A percentile compares a stretch with the other conserved stretches of the same genome.
Evolutionary conservation across 2,888 invertebrate species (phyloP).

Genomic region (Sminthurides aquaticus): DNA sequence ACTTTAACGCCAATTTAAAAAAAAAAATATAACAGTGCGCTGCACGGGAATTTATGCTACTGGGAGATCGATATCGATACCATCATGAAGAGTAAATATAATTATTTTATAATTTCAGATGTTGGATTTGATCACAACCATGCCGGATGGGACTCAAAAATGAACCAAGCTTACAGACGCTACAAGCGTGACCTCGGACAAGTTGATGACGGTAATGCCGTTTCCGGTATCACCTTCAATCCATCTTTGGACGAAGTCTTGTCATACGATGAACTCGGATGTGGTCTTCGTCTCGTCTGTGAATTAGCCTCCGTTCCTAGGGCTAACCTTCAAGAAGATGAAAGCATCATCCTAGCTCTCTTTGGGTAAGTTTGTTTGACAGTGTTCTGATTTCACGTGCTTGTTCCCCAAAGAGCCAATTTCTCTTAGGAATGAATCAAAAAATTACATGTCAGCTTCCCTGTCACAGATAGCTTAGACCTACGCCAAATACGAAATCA

Average conservation of each 20-base stretch:
- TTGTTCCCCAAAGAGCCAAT: too few relatives aligned
- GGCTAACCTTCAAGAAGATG: constrained; percentile 29
- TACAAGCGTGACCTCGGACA: background rate
- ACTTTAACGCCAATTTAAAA: background rate
- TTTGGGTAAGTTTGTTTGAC: constrained; percentile 34
- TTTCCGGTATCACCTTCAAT: constrained; percentile 12
- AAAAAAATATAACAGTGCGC: too few relatives aligned
- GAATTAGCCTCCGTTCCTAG: constrained; percentile 29
- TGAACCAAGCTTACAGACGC: background rate
- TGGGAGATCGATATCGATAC: too few relatives aligned
- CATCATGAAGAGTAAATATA: too few relatives aligned
- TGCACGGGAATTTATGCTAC: too few relatives aligned
- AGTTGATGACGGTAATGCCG: background rate
- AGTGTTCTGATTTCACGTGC: constrained; percentile 2
- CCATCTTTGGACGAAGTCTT: constrained; percentile 28
- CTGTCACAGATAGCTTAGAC: too few relatives aligned
- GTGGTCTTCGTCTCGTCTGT: constrained; percentile 37
- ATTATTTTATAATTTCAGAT: background rate
- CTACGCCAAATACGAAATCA: too few relatives aligned
- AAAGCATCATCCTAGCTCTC: constrained; percentile 28
- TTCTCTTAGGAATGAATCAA: too few relatives aligned
- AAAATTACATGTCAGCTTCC: too few relatives aligned
- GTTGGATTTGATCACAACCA: constrained; percentile 14
- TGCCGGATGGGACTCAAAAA: constrained; percentile 11
- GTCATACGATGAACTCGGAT: constrained; percentile 33